Conservation (phyloP, 2,888 invertebrate species). For the Steromphala cineraria region DNA sequence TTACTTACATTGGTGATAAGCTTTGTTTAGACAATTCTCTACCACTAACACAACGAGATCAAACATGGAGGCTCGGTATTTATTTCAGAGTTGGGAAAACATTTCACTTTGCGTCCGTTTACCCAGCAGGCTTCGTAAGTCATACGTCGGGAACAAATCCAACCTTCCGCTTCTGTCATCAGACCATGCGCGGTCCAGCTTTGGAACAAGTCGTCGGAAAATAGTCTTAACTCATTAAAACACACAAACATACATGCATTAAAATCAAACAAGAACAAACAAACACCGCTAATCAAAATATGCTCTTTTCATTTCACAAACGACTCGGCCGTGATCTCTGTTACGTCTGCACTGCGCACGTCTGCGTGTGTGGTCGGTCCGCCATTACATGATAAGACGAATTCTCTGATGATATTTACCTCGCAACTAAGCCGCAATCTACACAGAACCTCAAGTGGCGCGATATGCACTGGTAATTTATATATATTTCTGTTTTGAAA, state of each 20-base stretch:
- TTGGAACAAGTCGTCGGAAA: not conserved
- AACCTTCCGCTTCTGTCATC: not conserved
- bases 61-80: not conserved
- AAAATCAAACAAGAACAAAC: constrained; percentile 15
- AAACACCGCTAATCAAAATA: constrained; percentile 17
- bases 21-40: not conserved
- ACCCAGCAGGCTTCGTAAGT: constrained; percentile 1
- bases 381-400: not conserved
- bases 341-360: not conserved
- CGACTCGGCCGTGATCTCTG: not conserved
- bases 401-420: constrained; percentile 14
- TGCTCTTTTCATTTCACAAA: constrained; percentile 6
- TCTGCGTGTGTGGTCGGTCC: not conserved
- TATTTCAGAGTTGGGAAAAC: constrained; percentile 3
- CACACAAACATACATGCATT: constrained; percentile 14
- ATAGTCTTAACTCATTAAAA: not conserved
- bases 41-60: not conserved
- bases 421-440: constrained; percentile 17
- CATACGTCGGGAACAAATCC: not conserved
- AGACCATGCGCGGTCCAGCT: not conserved
- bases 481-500: constrained; percentile 16
- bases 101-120: not conserved
- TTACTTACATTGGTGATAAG: not conserved
- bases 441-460: not conserved
- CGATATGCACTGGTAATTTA: constrained; percentile 9